phyloP scores from a whole-genome alignment of 1,140 invertebrate species.

The Caerostris extrusa region DNA sequence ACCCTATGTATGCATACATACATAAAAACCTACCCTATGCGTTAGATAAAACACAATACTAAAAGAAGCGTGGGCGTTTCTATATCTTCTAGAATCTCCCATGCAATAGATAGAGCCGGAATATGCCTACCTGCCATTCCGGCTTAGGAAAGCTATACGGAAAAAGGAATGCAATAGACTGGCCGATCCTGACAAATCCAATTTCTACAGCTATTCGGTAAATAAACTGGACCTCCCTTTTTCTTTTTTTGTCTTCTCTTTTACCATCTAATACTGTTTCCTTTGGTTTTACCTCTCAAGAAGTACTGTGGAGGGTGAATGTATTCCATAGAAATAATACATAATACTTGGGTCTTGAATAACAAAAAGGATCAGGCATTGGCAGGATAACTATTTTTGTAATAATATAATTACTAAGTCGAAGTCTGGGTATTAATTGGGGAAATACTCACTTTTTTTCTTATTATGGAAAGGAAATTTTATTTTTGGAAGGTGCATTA shows the following conservation, averaged over 20 bases:
- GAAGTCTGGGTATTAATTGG: too few species aligned
- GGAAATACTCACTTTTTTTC: too few species aligned
- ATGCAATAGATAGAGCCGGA: not conserved
- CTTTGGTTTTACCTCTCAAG: not conserved
- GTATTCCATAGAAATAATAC: not conserved
- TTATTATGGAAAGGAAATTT: too few species aligned
- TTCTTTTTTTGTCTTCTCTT: not conserved
- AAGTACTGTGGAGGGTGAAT: not conserved
- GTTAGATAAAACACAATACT: not conserved
- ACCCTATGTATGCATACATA: not conserved
- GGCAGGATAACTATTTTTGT: too few species aligned
- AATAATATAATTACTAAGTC: too few species aligned
- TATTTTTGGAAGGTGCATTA: too few species aligned
- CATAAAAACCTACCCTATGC: not conserved
- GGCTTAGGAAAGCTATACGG: not conserved
- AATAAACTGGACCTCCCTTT: slow-evolving; percentile 23
- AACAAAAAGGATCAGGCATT: too few species aligned
- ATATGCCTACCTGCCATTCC: not conserved
- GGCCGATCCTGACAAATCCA: slow-evolving; percentile 29
- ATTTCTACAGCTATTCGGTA: slow-evolving; percentile 17
- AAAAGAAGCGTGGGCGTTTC: not conserved
- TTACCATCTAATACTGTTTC: not conserved
- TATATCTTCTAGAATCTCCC: not conserved
- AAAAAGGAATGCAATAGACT: not conserved
- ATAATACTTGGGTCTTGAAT: not conserved